Conservation (phyloP, 2,888 invertebrate species). For the Tineola bisselliella region DNA sequence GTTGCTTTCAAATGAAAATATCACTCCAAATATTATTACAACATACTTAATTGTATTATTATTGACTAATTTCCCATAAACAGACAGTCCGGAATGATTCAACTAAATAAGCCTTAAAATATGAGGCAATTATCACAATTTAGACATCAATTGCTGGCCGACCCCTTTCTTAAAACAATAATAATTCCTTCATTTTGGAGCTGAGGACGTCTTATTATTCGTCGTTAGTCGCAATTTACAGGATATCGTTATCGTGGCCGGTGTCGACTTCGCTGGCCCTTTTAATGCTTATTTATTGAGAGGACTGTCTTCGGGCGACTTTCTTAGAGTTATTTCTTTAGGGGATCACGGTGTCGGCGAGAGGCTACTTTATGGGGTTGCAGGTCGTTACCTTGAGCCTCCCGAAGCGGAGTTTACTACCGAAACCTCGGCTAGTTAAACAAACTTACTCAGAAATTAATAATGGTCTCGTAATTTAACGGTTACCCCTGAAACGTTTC, state of each 20-base stretch:
- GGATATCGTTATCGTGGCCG: constrained; percentile 37
- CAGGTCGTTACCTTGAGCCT: constrained; percentile 20
- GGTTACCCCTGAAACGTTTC: not conserved
- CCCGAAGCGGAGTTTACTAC: not conserved
- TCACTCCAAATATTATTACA: not conserved
- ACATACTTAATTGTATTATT: not conserved
- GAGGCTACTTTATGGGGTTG: constrained; percentile 38
- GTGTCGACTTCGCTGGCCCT: constrained; percentile 29
- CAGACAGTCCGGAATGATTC: not conserved
- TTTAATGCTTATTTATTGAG: constrained; percentile 66
- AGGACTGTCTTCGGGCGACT: constrained; percentile 37
- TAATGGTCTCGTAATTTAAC: not conserved
- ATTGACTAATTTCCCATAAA: not conserved
- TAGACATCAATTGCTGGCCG: constrained; percentile 38
- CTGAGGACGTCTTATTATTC: constrained; percentile 13
- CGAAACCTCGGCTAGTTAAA: not conserved
- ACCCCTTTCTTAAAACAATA: constrained; percentile 19
- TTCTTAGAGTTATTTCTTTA: constrained; percentile 36
- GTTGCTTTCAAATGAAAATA: not conserved
- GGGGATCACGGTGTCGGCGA: constrained; percentile 53
- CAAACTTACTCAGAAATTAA: not conserved
- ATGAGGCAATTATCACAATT: constrained; percentile 46
- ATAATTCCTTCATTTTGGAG: constrained; percentile 22
- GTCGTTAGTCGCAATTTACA: constrained; percentile 30
- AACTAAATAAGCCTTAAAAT: constrained; percentile 25